Conservation (phyloP, 2,888 invertebrate genomes). For the Nezara viridula region DNA sequence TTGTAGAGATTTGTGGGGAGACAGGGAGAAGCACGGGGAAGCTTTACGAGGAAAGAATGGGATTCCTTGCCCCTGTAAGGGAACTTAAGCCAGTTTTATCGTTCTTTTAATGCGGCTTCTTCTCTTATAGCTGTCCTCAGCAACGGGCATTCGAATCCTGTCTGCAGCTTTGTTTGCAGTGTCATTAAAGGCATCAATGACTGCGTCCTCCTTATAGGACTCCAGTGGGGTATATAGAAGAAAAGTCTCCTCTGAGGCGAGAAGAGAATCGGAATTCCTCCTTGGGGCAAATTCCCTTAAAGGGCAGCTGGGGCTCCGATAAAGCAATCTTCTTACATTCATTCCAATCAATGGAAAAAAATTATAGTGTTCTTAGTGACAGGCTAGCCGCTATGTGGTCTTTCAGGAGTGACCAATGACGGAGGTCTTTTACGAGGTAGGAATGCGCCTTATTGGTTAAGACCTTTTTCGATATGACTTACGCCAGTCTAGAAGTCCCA, state of each 20-base stretch:
- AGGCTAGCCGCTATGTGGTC: neutral
- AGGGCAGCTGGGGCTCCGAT: neutral
- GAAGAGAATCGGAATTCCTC: neutral
- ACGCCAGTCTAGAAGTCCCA: neutral
- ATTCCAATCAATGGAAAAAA: constrained; percentile 9
- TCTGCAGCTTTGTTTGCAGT: constrained; percentile 17
- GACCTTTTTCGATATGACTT: neutral
- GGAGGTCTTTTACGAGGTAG: neutral
- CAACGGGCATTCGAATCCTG: neutral
- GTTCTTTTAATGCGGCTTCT: constrained; percentile 9
- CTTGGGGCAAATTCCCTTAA: neutral
- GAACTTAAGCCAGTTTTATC: constrained; percentile 9
- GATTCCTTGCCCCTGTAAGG: neutral
- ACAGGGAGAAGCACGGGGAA: neutral
- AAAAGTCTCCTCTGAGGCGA: neutral
- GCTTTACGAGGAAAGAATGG: neutral
- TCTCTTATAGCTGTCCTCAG: neutral
- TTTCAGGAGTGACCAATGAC: neutral
- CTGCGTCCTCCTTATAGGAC: neutral
- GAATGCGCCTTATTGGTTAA: neutral
- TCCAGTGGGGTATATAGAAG: neutral
- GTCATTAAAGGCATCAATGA: constrained; percentile 30
- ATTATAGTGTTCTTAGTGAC: neutral
- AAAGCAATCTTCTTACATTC: constrained; percentile 9
- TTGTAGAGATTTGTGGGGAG: neutral